Percentiles rank a stretch among this genome's conserved stretches.
These are phyloP conservation scores for Parasteatoda lunata DNA, from an alignment of 2,888 invertebrate species.

Conservation along the genomic window DNA sequence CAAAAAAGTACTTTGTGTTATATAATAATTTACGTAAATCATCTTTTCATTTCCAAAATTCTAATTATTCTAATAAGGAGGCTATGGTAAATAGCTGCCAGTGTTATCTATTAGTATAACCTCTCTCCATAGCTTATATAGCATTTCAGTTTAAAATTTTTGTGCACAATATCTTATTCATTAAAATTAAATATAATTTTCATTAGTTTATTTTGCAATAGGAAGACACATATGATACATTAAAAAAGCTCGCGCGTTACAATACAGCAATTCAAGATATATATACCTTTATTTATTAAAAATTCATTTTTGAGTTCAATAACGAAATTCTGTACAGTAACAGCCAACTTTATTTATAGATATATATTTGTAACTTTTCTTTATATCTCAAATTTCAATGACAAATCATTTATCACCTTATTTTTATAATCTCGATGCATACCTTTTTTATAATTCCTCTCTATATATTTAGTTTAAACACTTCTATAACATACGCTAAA, in stretches of 20 bases:
- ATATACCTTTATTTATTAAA: no score
- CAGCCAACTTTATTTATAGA: no score
- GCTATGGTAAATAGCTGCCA: conserved; percentile 65
- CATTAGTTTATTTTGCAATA: conserved; percentile 21
- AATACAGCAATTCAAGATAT: background rate
- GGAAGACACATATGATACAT: conserved; percentile 59
- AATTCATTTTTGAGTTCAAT: no score
- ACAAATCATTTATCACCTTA: no score
- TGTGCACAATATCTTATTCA: conserved; percentile 1
- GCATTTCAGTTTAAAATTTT: conserved; percentile 13
- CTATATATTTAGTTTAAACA: no score
- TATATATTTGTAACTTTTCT: no score
- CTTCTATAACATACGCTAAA: no score
- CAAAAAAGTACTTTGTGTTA: no score
- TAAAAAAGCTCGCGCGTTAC: conserved; percentile 55
- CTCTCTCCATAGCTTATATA: conserved; percentile 14
- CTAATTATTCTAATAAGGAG: conserved; percentile 38
- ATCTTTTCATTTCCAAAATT: conserved; percentile 23
- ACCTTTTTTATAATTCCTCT: no score
- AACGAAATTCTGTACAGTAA: no score
- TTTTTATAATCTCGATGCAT: no score
- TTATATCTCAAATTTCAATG: no score
- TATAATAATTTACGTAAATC: background rate
- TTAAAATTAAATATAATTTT: conserved; percentile 17
- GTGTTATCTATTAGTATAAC: conserved; percentile 54